Evolutionary conservation across 1,140 invertebrate genomes (phyloP).

Genomic region (Lordiphosa mommai): DNA sequence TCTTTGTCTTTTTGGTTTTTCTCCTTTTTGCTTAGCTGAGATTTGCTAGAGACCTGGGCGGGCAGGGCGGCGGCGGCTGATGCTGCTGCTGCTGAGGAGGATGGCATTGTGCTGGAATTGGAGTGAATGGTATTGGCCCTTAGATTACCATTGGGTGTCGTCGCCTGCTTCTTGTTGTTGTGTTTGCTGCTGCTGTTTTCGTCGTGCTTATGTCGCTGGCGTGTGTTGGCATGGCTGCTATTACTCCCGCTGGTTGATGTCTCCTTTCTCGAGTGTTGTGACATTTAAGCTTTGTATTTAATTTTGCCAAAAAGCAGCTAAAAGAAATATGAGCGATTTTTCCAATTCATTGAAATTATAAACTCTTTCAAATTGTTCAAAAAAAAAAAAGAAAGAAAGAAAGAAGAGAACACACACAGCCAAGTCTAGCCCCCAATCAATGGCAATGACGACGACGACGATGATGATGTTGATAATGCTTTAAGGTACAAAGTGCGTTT

Average conservation of each 20-base stretch:
- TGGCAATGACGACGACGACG: too few relatives aligned
- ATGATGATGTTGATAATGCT: too few relatives aligned
- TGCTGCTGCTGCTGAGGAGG: neutral
- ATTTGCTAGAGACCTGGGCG: neutral
- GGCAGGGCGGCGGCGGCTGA: neutral
- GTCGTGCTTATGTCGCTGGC: constrained; percentile 41
- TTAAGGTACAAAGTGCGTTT: too few relatives aligned
- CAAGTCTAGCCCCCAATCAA: too few relatives aligned
- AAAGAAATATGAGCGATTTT: neutral
- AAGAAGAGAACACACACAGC: too few relatives aligned
- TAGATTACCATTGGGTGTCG: constrained; percentile 21
- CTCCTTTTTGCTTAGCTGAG: constrained; percentile 56
- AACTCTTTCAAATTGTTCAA: too few relatives aligned
- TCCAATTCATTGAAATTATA: neutral
- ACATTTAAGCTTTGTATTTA: constrained; percentile 57
- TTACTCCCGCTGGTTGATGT: constrained; percentile 4
- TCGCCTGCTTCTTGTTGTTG: constrained; percentile 8
- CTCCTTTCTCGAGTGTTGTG: constrained; percentile 72
- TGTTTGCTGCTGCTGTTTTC: constrained; percentile 14
- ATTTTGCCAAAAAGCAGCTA: constrained; percentile 19
- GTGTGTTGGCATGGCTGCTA: constrained; percentile 29
- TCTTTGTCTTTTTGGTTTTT: constrained; percentile 80
- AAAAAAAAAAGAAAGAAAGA: neutral
- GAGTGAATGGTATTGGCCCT: constrained; percentile 9
- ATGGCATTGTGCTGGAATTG: constrained; percentile 15